Base-by-base conservation (phyloP, 2,888 invertebrate genomes). In the Neoitamus cyanurus region DNA sequence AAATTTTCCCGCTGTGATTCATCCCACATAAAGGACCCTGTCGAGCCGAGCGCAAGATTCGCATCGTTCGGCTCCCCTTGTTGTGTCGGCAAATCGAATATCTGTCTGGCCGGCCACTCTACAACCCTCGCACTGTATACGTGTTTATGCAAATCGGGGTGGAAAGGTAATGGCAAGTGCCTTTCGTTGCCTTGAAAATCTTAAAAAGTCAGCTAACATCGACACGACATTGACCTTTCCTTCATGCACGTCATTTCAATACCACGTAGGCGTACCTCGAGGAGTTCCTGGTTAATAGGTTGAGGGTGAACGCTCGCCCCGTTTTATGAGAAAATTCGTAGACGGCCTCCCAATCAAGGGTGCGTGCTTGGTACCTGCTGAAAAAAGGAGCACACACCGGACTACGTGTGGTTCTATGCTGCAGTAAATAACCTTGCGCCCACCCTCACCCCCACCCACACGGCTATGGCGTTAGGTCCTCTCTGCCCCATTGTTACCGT, bases 171-270 rank as follows among this genome's bases (percentile, higher is more conserved):
- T 58, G 20, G 58, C 58, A 58, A 70, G 82, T 25, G n/a, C 69
- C 69, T 37, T 34, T 25, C 82, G 31, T 82, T 69, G 82, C 69
- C 69, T 68, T 69, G 82, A 68, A 42, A 82, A 82, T 82, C 69
- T 82, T 82, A 82, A 82, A 68, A 82, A 82, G 69, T 37, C 82
- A 69, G 69, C 36, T 37, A 83, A 75, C 73, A 42, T 58, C 31
- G 73, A 46, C 58, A 83, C 89, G 90, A 90, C 90, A 90, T 89
- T 90, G 90, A 90, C 90, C 90, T 90, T 90, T 90, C 88, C 86
- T 86, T 85, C 77, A 85, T 85, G 83, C 85, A 70, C 83, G 70
- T 70, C 77, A 37, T 48, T 77, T 78, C 84, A 28, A n/a, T 46
- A 20, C 46, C 34, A 84, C 70, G 42, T 84, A 69, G 69, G 73